Evolutionary conservation across 2,113 vertebrate species (phyloP).

Genomic region (Galemys pyrenaicus): DNA sequence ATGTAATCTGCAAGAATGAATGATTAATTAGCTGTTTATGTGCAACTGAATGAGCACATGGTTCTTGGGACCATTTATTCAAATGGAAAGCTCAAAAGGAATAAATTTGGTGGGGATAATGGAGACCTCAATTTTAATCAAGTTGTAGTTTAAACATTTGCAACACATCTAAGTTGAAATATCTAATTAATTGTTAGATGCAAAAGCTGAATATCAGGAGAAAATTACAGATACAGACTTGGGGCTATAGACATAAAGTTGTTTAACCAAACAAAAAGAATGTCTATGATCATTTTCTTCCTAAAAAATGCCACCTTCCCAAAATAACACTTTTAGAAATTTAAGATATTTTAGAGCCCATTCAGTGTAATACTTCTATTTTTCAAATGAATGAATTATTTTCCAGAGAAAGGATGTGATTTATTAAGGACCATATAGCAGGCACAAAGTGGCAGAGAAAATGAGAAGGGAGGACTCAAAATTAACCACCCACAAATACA

Average conservation of each 20-base stretch:
- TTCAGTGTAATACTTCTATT: background rate
- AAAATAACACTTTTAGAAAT: background rate
- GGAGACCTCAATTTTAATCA: background rate
- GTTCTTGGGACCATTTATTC: background rate
- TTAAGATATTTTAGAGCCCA: background rate
- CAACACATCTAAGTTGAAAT: background rate
- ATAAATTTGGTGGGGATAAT: background rate
- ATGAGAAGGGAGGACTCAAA: background rate
- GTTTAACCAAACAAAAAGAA: background rate
- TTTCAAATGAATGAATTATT: background rate
- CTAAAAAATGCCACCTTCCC: background rate
- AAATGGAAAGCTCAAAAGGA: background rate
- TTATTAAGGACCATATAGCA: background rate
- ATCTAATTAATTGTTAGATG: background rate
- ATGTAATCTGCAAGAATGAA: background rate
- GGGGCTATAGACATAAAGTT: accelerated
- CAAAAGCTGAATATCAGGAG: background rate
- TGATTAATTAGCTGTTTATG: background rate
- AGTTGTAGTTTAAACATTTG: background rate
- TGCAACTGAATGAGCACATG: background rate
- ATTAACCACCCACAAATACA: background rate
- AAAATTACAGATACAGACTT: background rate
- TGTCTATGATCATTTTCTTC: background rate
- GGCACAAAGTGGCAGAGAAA: background rate
- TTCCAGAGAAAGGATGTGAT: background rate